Evolutionary conservation across 2,113 vertebrate genomes (phyloP), one percentile per base, ranked within the genome.

Genomic region (Odontophorus gujanensis): DNA sequence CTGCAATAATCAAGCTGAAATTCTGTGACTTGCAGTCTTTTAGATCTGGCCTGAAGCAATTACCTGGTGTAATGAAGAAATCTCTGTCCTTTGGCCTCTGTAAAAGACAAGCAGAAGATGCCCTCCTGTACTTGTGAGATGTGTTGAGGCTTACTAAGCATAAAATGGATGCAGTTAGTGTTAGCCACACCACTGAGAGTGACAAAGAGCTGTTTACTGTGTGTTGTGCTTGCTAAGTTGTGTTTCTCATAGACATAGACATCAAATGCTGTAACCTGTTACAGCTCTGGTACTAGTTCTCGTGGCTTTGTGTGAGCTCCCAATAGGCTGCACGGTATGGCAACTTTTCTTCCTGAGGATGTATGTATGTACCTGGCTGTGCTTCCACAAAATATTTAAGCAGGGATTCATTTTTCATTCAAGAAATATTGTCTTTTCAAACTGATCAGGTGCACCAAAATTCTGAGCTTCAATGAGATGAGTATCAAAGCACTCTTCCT

Each of bases 41-140:
- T 71, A 47, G 57, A 47, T 87, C 58, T 95, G 65, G 28, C 43
- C 73, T 81, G 73, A 83, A 83, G 90, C 50, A 74, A 88, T 87
- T 90, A 38, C 16, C 11, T 53, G 45, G 28, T 34, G 28, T 38
- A 85, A 80, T 50, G 82, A 83, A 85, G 81, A 91, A 82, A 85
- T 34, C 14, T 87, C 40, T 85, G 76, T 34, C 25, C 76, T 94
- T 77, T 71, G 72, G 24, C 63, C 68, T 87, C 59, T 67, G 30
- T 26, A 71, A 77, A 76, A 72, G 63, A 66, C 50, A 51, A 55
- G 67, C 30, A 53, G 43, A 73, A 69, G 45, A n/a, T 85, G 43
- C 20, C n/a, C 30, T 28, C 34, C 25, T 68, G 69, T 51, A 15
- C 48, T 65, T 73, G 11, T 63, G 71, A 72, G 89, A 85, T 36